Base-by-base conservation (phyloP, 2,113 vertebrate species). In the Amblyornis subalaris region DNA sequence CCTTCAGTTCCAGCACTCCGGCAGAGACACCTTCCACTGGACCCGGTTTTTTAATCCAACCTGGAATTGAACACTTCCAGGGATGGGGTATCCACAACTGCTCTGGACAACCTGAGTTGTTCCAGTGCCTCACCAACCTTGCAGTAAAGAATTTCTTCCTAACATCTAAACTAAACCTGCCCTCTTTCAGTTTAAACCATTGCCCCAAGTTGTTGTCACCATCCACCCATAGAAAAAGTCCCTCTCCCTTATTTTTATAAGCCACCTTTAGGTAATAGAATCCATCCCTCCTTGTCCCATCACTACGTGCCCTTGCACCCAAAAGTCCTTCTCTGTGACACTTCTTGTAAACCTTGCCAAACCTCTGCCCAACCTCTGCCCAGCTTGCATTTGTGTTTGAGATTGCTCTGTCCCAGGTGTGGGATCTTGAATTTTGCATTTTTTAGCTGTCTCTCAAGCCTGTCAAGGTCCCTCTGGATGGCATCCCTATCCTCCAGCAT, bases 281-380 rank as follows among this genome's bases (percentile, higher is more conserved):
- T 66, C 21, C 17, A 58, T 31, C 7, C 10, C 4, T 17, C 22
- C 44, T 42, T 50, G 21, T 35, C 10, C 8, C 42, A 35, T 58
- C 36, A 58, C 16, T 50, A 22, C 13, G 25, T 1, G 6, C 13
- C 18, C 25, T 75, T 1, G 0, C 35, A 33, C 6, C 15, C 7
- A 2, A 28, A 73, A 73, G 9, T 28, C 18, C 12, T 58, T 51
- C 35, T 57, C 33, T 60, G 8, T 20, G 19, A 62, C 16, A 22
- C 23, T 38, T 73, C 33, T 73, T 51, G 28, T 12, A 45, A 58
- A 73, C 24, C 14, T 40, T 24, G 35, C 20, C 60, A 48, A 85
- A 48, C 36, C 3, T 45, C 33, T 26, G 28, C 18, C 40, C 38
- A 36, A 64, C 12, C 10, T n/a, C 19, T 16, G 5, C 10, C 7